Evolutionary conservation across 2,113 vertebrate species (phyloP).

Genomic region (Brachypodius melanocephalos): DNA sequence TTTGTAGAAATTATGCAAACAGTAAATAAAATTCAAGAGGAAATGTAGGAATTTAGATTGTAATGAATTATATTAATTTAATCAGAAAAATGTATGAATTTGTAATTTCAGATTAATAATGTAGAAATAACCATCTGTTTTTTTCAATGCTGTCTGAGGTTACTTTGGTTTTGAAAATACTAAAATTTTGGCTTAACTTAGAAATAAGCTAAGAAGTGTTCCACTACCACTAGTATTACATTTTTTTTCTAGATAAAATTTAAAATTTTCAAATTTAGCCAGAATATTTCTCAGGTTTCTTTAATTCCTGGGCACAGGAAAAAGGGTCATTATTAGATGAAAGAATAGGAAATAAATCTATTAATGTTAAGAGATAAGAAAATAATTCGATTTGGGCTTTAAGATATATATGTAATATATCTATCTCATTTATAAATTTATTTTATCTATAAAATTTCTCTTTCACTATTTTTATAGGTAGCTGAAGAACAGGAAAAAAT

Average conservation of each 20-base stretch:
- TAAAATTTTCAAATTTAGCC: neutral
- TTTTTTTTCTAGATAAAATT: neutral
- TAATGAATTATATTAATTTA: neutral
- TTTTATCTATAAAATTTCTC: neutral
- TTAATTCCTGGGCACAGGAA: neutral
- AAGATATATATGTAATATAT: neutral
- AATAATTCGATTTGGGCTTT: neutral
- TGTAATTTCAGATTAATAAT: neutral
- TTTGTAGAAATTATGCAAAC: neutral
- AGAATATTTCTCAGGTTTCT: neutral
- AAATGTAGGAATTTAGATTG: neutral
- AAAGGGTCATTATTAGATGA: neutral
- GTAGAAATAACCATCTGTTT: neutral
- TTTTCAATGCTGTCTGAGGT: neutral
- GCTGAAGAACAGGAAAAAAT: conserved; percentile 76
- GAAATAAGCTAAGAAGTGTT: neutral
- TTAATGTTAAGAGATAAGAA: neutral
- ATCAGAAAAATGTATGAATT: neutral
- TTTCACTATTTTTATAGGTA: conserved; percentile 72
- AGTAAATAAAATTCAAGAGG: neutral
- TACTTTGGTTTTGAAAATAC: neutral
- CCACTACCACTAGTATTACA: neutral
- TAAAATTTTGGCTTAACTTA: neutral
- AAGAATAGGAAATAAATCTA: neutral
- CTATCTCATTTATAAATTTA: neutral